A percentile compares a stretch with the other conserved stretches of the same genome.
Evolutionary conservation across 2,888 invertebrate species (phyloP).

Genomic region (Pherbina coryleti): DNA sequence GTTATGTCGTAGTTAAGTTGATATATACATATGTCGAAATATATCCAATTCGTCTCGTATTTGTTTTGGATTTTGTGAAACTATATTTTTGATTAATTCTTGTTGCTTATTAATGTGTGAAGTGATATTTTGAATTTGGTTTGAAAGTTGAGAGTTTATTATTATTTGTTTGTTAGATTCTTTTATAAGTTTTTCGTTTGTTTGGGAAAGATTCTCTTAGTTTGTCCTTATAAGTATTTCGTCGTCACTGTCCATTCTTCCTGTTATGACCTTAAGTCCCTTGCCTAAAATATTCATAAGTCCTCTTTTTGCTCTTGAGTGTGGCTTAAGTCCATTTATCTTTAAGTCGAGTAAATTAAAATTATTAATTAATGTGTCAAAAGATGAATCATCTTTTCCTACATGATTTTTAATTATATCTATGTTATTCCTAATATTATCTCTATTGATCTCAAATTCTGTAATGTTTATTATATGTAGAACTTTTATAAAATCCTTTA

Average conservation of each 20-base stretch:
- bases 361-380: neutral
- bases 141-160: constrained; percentile 16
- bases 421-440: constrained; percentile 21
- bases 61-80: constrained; percentile 41
- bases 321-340: constrained; percentile 18
- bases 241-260: constrained; percentile 46
- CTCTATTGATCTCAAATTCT: constrained; percentile 30
- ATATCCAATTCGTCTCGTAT: constrained; percentile 46
- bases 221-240: neutral
- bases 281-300: constrained; percentile 39
- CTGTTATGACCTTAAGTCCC: constrained; percentile 41
- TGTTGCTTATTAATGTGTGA: constrained; percentile 46
- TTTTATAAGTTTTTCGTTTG: constrained; percentile 35
- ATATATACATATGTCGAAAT: no score
- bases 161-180: no score
- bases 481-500: constrained; percentile 30
- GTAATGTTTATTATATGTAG: constrained; percentile 43
- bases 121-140: constrained; percentile 41
- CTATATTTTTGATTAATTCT: constrained; percentile 40
- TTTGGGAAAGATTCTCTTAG: neutral
- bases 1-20: no score
- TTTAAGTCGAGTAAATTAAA: no score
- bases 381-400: neutral
- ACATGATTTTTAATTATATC: neutral
- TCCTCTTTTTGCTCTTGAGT: constrained; percentile 40